phyloP scores from a whole-genome alignment of 2,797 vertebrate species.

The Gadopsis bispinosus region DNA sequence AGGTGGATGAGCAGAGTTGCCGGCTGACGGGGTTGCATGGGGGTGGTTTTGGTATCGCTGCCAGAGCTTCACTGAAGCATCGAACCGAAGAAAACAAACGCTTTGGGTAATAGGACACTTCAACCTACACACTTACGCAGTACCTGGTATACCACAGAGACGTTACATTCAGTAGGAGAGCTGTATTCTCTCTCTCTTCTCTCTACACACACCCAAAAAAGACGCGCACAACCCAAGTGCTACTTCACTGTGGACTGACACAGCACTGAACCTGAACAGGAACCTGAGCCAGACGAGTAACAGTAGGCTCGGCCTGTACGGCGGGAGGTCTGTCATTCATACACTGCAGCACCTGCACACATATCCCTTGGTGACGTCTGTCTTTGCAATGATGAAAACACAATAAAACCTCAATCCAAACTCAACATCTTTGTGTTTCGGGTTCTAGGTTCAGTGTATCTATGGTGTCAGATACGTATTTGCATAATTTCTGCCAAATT shows the following conservation, averaged over 20 bases:
- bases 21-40: conserved; percentile 9
- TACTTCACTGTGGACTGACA: conserved; percentile 51
- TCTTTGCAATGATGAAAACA: neutral
- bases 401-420: neutral
- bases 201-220: conserved; percentile 17
- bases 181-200: conserved; percentile 25
- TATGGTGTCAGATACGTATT: neutral
- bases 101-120: conserved; percentile 67
- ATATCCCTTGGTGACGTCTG: neutral
- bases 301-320: conserved; percentile 47
- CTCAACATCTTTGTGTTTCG: neutral
- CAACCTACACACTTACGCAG: conserved; percentile 3
- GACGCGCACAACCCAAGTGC: conserved; percentile 23
- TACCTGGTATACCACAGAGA: conserved; percentile 11
- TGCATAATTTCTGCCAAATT: neutral
- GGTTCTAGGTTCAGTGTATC: neutral
- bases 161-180: conserved; percentile 11
- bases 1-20: conserved; percentile 56
- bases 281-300: conserved; percentile 70
- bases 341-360: conserved; percentile 10
- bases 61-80: conserved; percentile 45
- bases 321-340: conserved; percentile 53
- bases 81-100: conserved; percentile 50
- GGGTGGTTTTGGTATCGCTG: conserved; percentile 39
- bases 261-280: conserved; percentile 62